Conservation (phyloP, 23 tunicate genomes). For the Phallusia fumigata region DNA sequence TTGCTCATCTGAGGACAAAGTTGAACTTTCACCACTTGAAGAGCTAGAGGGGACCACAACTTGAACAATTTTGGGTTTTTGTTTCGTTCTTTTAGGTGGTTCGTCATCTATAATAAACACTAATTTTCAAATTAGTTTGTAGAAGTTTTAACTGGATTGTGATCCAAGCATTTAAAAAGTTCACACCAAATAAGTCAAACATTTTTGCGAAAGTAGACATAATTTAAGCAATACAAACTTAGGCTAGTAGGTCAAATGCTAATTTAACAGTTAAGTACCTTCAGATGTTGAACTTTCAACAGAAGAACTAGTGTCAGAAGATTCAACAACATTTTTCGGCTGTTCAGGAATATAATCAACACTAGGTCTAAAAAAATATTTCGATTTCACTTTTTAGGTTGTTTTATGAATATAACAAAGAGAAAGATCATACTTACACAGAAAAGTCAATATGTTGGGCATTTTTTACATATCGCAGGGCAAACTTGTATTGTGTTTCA, state of each 20-base stretch:
- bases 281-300: background rate
- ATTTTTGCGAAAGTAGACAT: no score
- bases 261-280: no score
- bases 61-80: background rate
- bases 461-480: conserved; percentile 53
- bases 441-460: conserved; percentile 38
- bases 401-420: background rate
- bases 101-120: no score
- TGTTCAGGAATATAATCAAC: conserved; percentile 17
- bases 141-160: no score
- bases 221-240: no score
- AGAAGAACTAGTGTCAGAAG: background rate
- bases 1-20: background rate
- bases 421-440: conserved; percentile 28
- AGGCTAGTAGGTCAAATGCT: no score
- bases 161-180: no score
- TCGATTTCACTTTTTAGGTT: background rate
- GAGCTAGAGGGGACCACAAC: background rate
- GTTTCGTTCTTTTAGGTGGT: background rate
- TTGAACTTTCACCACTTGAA: background rate
- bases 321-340: background rate
- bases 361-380: conserved; percentile 27
- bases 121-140: no score
- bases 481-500: conserved; percentile 55
- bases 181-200: no score